Evolutionary conservation across 2,888 invertebrate species (phyloP).

Genomic region (Troides helena): DNA sequence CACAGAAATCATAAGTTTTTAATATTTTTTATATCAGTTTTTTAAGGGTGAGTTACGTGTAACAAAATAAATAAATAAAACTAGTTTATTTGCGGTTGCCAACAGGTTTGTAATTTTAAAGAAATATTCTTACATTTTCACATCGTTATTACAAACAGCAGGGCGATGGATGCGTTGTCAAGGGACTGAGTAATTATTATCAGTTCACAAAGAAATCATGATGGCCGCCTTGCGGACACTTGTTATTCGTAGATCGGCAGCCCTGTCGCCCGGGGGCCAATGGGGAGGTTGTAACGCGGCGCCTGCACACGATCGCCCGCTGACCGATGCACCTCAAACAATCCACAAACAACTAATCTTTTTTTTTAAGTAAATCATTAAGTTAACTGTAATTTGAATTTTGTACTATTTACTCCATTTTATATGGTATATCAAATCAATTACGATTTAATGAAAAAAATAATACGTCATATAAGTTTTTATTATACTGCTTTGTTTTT

Average conservation of each 20-base stretch:
- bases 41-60: no score
- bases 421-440: no score
- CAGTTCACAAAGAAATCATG: conserved; percentile 67
- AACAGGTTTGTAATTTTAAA: neutral
- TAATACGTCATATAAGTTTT: no score
- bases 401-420: neutral
- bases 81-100: neutral
- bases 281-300: conserved; percentile 69
- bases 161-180: neutral
- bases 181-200: conserved; percentile 27
- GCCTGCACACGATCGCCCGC: conserved; percentile 71
- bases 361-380: conserved; percentile 18
- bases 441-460: no score
- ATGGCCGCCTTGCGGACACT: conserved; percentile 56
- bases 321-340: conserved; percentile 60
- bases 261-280: conserved; percentile 70
- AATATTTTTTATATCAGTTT: no score
- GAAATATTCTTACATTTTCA: neutral
- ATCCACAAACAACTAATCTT: conserved; percentile 43
- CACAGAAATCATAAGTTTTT: no score
- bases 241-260: conserved; percentile 72
- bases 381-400: neutral
- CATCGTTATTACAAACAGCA: neutral
- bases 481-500: no score
- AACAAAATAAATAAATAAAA: neutral